Evolutionary conservation across 2,888 invertebrate species (phyloP).

Genomic region (Theretra japonica): DNA sequence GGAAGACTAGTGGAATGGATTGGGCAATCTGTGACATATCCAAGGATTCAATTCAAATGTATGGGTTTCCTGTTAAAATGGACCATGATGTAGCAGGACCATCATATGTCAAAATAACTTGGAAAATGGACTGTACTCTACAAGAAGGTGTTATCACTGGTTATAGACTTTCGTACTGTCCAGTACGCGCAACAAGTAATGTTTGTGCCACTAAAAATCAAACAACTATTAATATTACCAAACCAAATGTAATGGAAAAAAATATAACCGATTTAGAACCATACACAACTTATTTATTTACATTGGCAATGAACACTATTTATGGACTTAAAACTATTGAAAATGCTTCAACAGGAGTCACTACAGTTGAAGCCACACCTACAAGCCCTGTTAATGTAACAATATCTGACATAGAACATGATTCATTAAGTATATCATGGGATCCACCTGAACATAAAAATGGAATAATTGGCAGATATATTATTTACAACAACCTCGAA

Average conservation of each 20-base stretch:
- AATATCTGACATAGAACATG: slow-evolving; percentile 85
- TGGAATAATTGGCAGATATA: slow-evolving; percentile 89
- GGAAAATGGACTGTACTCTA: slow-evolving; percentile 91
- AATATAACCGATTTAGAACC: slow-evolving; percentile 88
- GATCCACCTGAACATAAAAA: slow-evolving; percentile 88
- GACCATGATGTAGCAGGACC: slow-evolving; percentile 69
- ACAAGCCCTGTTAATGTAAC: slow-evolving; percentile 85
- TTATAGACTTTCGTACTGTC: slow-evolving; percentile 91
- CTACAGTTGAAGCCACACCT: slow-evolving; percentile 89
- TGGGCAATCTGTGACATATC: slow-evolving; percentile 90
- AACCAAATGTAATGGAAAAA: slow-evolving; percentile 81
- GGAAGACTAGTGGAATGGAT: slow-evolving; percentile 91
- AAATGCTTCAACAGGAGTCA: slow-evolving; percentile 85
- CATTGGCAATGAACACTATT: slow-evolving; percentile 85
- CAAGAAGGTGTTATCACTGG: slow-evolving; percentile 89
- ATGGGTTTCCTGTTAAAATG: slow-evolving; percentile 78
- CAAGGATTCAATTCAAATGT: slow-evolving; percentile 79
- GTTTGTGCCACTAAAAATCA: slow-evolving; percentile 81
- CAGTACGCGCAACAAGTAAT: slow-evolving; percentile 80
- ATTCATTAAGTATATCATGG: slow-evolving; percentile 88
- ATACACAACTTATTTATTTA: slow-evolving; percentile 90
- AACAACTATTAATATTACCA: slow-evolving; percentile 63
- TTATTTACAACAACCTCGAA: slow-evolving; percentile 79
- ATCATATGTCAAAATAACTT: slow-evolving; percentile 83
- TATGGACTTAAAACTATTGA: slow-evolving; percentile 71